Percentiles rank a stretch among this genome's conserved stretches.
Conservation (phyloP, 2,797 vertebrate genomes). For the Catamblyrhynchus diadema region DNA sequence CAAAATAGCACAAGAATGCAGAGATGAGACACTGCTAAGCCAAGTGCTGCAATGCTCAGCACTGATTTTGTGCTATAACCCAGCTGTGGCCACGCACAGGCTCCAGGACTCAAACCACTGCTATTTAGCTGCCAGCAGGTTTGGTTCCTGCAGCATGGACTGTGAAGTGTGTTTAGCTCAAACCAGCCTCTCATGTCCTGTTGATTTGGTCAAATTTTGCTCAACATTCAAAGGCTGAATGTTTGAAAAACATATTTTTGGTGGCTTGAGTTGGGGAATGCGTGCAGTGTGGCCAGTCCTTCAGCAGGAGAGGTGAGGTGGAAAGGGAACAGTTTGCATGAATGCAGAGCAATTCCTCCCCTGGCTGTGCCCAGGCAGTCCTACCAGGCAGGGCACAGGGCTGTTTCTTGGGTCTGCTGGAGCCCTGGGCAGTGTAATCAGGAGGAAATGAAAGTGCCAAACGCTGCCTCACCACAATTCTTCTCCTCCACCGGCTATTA, state of each 20-base stretch:
- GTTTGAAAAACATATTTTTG: background rate
- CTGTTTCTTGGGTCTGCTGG: fast-evolving
- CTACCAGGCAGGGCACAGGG: fast-evolving
- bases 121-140: background rate
- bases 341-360: background rate
- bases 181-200: background rate
- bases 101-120: background rate
- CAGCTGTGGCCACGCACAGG: background rate
- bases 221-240: background rate
- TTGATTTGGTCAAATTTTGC: background rate
- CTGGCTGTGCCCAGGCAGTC: background rate
- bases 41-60: background rate
- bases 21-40: background rate
- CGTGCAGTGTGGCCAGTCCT: background rate
- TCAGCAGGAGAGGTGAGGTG: background rate
- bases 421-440: background rate
- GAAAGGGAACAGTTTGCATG: background rate
- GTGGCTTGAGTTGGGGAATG: background rate
- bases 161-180: background rate
- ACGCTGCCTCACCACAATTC: background rate
- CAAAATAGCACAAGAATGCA: fast-evolving
- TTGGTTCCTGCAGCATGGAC: background rate
- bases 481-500: background rate
- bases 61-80: background rate
- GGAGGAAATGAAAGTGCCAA: background rate